Percentiles rank a stretch among this genome's conserved stretches.
Evolutionary conservation across 2,797 vertebrate species (phyloP).

Genomic region (Pseudochaenichthys georgianus): DNA sequence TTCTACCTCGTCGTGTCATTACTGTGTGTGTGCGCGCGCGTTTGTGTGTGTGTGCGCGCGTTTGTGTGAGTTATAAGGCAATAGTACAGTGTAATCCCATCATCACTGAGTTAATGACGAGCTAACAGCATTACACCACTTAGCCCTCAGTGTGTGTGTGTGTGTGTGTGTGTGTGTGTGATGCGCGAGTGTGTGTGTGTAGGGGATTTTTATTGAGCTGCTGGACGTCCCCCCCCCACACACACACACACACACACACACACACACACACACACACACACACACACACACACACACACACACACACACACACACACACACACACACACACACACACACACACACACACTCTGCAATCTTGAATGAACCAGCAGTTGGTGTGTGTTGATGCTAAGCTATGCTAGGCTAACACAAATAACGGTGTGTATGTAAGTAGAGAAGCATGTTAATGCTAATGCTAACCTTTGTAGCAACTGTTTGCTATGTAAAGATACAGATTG

Average conservation of each 20-base stretch:
- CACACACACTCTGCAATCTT: not conserved
- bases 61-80: conserved; percentile 11
- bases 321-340: too few relatives aligned
- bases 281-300: too few relatives aligned
- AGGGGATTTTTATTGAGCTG: conserved; percentile 24
- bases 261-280: too few relatives aligned
- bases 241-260: too few relatives aligned
- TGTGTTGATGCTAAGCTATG: conserved; percentile 26
- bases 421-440: not conserved
- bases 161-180: not conserved
- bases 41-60: not conserved
- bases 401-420: conserved; percentile 4
- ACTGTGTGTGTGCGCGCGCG: too few relatives aligned
- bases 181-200: not conserved
- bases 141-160: conserved; percentile 16
- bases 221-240: not conserved
- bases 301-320: too few relatives aligned
- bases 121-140: conserved; percentile 64
- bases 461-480: not conserved
- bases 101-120: conserved; percentile 51
- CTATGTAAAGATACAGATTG: too few relatives aligned
- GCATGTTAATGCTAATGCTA: conserved; percentile 11
- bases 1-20: too few relatives aligned
- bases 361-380: conserved; percentile 24
- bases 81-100: conserved; percentile 54